Conservation (phyloP, 2,113 vertebrate species). For the Scatophagus argus region DNA sequence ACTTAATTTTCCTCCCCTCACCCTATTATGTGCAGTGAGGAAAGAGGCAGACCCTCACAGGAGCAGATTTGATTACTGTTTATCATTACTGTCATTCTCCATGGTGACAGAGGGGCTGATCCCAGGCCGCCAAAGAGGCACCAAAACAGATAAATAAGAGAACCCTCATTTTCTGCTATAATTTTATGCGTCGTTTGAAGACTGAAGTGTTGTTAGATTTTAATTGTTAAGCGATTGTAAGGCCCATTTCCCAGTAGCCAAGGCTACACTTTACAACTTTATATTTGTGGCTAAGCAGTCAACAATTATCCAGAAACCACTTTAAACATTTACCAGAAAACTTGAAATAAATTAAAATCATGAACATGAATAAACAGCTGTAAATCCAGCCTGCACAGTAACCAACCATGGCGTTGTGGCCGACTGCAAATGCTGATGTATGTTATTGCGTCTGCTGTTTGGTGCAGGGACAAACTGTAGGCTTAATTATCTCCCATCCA, state of each 20-base stretch:
- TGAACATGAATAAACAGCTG: conserved; percentile 31
- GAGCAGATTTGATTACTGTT: conserved; percentile 80
- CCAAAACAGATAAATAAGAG: conserved; percentile 70
- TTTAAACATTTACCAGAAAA: conserved; percentile 34
- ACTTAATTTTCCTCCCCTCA: conserved; percentile 78
- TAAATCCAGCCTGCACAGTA: conserved; percentile 19
- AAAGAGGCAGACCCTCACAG: conserved; percentile 68
- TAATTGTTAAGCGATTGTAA: conserved; percentile 73
- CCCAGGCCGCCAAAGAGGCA: conserved; percentile 44
- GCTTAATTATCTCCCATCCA: conserved; percentile 67
- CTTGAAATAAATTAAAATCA: conserved; percentile 35
- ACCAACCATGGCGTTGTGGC: conserved; percentile 3
- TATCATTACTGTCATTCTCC: conserved; percentile 80
- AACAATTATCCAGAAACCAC: conserved; percentile 21
- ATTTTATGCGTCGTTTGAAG: conserved; percentile 71
- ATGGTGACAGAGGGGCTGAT: conserved; percentile 65
- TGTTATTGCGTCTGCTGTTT: conserved; percentile 45
- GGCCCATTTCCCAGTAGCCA: conserved; percentile 51
- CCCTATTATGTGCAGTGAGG: conserved; percentile 70
- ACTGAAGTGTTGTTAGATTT: conserved; percentile 68
- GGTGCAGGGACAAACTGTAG: conserved; percentile 37
- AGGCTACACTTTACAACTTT: conserved; percentile 31
- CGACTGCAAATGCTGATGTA: conserved; percentile 42
- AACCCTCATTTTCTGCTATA: conserved; percentile 70
- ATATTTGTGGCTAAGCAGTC: conserved; percentile 19